A percentile compares a stretch with the other conserved stretches of the same genome.
These are phyloP conservation scores for Ormyrus labotus DNA, from an alignment of 2,888 invertebrate species.

Conservation along the genomic window DNA sequence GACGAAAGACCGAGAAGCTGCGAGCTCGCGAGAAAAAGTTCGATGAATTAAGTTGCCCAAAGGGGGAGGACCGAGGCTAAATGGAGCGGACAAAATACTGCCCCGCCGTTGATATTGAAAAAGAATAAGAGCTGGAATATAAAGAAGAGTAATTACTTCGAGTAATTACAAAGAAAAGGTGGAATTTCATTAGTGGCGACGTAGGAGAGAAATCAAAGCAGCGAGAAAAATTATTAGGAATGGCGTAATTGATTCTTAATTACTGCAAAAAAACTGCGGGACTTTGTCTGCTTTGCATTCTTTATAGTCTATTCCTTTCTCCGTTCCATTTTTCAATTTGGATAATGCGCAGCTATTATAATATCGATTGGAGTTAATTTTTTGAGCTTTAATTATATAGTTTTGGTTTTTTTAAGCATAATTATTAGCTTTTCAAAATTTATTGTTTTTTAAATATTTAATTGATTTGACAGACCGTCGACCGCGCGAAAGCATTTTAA, in stretches of 20 bases:
- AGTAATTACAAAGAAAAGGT: conserved; percentile 39
- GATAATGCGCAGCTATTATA: too few species aligned
- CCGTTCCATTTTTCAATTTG: too few species aligned
- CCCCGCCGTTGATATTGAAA: not conserved
- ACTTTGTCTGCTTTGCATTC: not conserved
- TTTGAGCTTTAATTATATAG: too few species aligned
- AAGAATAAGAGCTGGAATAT: not conserved
- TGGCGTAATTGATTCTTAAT: conserved; percentile 34
- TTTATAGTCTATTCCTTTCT: too few species aligned
- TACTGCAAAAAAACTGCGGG: not conserved
- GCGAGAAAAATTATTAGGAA: conserved; percentile 27
- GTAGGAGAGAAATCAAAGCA: conserved; percentile 16
- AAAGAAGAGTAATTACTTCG: conserved; percentile 35
- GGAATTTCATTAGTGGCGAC: conserved; percentile 18
- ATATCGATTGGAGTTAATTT: too few species aligned
- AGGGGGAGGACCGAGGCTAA: conserved; percentile 9
- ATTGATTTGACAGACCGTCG: too few species aligned
- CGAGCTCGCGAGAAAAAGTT: not conserved
- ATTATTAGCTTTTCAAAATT: too few species aligned
- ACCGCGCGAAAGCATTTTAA: too few species aligned
- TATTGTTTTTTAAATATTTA: too few species aligned
- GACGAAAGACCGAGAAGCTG: not conserved
- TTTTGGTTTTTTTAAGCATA: too few species aligned
- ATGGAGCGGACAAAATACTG: not conserved
- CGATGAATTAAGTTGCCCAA: conserved; percentile 9